phyloP scores from a whole-genome alignment of 2,888 invertebrate genomes.

The Melinaea marsaeus region DNA sequence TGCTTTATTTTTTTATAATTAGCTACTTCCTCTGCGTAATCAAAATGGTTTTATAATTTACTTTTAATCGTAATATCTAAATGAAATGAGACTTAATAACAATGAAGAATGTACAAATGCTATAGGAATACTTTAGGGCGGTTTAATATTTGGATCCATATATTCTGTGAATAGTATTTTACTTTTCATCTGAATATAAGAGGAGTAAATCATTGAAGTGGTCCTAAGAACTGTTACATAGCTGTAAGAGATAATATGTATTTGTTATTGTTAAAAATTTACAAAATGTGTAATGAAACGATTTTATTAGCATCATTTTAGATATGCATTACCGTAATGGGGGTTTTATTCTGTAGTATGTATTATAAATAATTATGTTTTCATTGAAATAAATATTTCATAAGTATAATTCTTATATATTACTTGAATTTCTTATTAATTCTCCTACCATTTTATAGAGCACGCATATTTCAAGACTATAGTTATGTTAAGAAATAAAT shows the following conservation, averaged over 20 bases:
- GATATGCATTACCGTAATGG: conserved; percentile 56
- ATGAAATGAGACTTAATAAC: conserved; percentile 33
- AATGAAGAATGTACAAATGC: conserved; percentile 52
- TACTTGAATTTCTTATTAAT: conserved; percentile 7
- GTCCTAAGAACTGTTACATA: conserved; percentile 33
- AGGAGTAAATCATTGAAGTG: neutral
- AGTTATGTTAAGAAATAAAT: too few species aligned
- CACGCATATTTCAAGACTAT: too few species aligned
- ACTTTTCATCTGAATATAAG: neutral
- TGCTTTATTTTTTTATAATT: conserved; percentile 16
- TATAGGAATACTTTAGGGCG: conserved; percentile 24
- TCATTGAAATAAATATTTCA: conserved; percentile 32
- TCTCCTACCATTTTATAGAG: too few species aligned
- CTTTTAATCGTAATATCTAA: conserved; percentile 1
- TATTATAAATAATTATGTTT: conserved; percentile 40
- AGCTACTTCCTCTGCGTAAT: conserved; percentile 22
- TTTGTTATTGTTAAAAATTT: conserved; percentile 61
- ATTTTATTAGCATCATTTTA: conserved; percentile 52
- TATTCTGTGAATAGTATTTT: neutral
- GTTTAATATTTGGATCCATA: neutral
- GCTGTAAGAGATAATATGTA: conserved; percentile 53
- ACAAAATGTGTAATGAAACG: conserved; percentile 45
- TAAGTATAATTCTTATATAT: conserved; percentile 21
- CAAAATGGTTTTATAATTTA: neutral
- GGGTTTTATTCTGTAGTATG: conserved; percentile 54